Conservation (phyloP, 23 tunicate species). For the Trididemnum nubilum region DNA sequence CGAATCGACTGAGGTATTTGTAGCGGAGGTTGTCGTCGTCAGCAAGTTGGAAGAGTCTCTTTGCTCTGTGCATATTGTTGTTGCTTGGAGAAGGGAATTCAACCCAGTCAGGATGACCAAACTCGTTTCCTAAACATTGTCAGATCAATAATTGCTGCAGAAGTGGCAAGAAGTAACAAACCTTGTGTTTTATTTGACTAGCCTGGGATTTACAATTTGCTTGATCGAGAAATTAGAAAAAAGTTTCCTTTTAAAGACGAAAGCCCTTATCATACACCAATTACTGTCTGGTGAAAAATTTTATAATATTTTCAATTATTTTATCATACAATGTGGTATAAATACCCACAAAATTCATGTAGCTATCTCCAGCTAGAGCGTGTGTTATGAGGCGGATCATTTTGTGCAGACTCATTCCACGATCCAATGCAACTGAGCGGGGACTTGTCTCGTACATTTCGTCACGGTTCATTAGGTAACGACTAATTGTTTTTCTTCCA, state of each 20-base stretch:
- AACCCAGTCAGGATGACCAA: constrained; percentile 97
- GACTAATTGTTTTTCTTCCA: constrained; percentile 23
- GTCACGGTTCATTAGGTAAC: background rate
- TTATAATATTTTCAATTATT: too few relatives aligned
- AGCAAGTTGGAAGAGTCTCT: constrained; percentile 71
- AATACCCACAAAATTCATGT: constrained; percentile 88
- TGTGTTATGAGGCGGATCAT: constrained; percentile 86
- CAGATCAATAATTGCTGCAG: background rate
- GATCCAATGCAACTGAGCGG: constrained; percentile 54
- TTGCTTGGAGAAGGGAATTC: constrained; percentile 72
- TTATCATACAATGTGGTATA: background rate
- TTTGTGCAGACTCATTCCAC: constrained; percentile 87
- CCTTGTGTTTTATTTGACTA: too few relatives aligned
- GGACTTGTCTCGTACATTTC: constrained; percentile 69
- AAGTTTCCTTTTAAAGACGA: too few relatives aligned
- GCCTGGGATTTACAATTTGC: too few relatives aligned
- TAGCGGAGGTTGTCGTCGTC: constrained; percentile 74
- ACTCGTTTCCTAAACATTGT: constrained; percentile 76
- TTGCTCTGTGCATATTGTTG: constrained; percentile 52
- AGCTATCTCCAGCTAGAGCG: constrained; percentile 89
- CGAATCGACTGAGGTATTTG: constrained; percentile 73
- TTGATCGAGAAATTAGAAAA: too few relatives aligned
- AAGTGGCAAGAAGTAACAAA: too few relatives aligned
- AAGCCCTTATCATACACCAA: too few relatives aligned
- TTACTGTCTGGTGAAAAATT: too few relatives aligned